These are phyloP conservation scores for Drosophila varians DNA, from an alignment of 1,140 invertebrate species.

Conservation along the genomic window DNA sequence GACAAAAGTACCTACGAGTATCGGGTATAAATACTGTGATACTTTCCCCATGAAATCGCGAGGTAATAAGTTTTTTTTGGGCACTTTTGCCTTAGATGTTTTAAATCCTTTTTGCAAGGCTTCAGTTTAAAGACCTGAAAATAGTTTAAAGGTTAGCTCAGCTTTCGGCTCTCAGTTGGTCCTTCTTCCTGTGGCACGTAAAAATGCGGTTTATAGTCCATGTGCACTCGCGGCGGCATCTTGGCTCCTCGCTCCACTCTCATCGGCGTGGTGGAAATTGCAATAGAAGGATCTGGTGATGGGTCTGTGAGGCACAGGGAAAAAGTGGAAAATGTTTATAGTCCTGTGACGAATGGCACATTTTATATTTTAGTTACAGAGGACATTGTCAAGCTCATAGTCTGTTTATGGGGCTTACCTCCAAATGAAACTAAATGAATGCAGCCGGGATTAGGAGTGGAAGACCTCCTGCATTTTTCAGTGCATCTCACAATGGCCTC, in stretches of 20 bases:
- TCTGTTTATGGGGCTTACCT: neutral
- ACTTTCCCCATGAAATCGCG: too few species aligned
- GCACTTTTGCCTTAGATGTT: slow-evolving; percentile 18
- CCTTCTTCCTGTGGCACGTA: slow-evolving; percentile 36
- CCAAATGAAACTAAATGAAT: neutral
- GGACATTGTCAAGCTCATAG: neutral
- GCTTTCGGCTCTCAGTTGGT: slow-evolving; percentile 28
- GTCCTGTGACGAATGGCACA: neutral
- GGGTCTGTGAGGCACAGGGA: neutral
- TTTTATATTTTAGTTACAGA: neutral
- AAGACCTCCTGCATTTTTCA: neutral
- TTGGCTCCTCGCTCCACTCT: slow-evolving; percentile 17
- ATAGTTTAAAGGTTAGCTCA: slow-evolving; percentile 39
- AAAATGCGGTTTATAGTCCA: slow-evolving; percentile 69
- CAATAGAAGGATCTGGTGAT: slow-evolving; percentile 6
- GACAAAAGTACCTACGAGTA: too few species aligned
- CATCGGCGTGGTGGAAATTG: slow-evolving; percentile 36
- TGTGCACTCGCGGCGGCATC: slow-evolving; percentile 46
- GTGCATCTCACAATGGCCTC: slow-evolving; percentile 32
- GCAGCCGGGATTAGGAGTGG: neutral
- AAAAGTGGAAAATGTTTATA: neutral
- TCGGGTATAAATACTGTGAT: neutral
- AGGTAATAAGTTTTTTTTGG: slow-evolving; percentile 60
- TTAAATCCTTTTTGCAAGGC: neutral
- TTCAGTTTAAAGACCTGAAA: slow-evolving; percentile 4